These are phyloP conservation scores for Valencia hispanica DNA, from an alignment of 2,797 vertebrate genomes.

Conservation along the genomic window DNA sequence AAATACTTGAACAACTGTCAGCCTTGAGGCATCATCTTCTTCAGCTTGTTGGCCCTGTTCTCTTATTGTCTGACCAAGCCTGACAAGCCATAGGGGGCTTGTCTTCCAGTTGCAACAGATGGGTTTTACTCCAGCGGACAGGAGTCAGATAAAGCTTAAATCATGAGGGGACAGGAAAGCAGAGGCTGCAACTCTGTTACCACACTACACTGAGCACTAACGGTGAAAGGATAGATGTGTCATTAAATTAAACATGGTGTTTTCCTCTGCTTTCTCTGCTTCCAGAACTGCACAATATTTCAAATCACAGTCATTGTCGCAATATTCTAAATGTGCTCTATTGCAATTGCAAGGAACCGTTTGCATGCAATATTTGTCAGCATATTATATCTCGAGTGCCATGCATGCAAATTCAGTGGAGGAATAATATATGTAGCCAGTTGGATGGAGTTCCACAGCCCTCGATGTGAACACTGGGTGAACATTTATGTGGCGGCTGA, in stretches of 20 bases:
- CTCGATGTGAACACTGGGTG: background rate
- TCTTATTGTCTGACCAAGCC: slow-evolving; percentile 54
- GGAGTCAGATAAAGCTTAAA: slow-evolving; percentile 61
- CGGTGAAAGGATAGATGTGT: slow-evolving; percentile 6
- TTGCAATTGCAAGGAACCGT: background rate
- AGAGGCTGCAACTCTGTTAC: slow-evolving; percentile 24
- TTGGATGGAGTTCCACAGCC: background rate
- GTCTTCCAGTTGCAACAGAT: slow-evolving; percentile 57
- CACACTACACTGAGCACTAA: slow-evolving; percentile 26
- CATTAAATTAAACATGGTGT: slow-evolving; percentile 16
- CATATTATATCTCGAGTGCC: background rate
- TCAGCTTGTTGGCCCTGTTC: slow-evolving; percentile 46
- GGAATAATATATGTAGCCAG: background rate
- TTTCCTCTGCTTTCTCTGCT: background rate
- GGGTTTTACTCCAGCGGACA: slow-evolving; percentile 63
- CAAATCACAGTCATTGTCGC: background rate
- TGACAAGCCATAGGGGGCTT: slow-evolving; percentile 60
- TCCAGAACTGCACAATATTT: slow-evolving; percentile 2
- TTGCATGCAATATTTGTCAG: background rate
- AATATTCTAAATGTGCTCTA: background rate
- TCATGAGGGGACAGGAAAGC: slow-evolving; percentile 46
- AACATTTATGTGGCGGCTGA: background rate
- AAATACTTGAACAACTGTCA: slow-evolving; percentile 62
- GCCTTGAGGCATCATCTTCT: slow-evolving; percentile 62
- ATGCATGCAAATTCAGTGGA: background rate